Conservation (phyloP, 2,888 invertebrate genomes). For the Ceriagrion tenellum region DNA sequence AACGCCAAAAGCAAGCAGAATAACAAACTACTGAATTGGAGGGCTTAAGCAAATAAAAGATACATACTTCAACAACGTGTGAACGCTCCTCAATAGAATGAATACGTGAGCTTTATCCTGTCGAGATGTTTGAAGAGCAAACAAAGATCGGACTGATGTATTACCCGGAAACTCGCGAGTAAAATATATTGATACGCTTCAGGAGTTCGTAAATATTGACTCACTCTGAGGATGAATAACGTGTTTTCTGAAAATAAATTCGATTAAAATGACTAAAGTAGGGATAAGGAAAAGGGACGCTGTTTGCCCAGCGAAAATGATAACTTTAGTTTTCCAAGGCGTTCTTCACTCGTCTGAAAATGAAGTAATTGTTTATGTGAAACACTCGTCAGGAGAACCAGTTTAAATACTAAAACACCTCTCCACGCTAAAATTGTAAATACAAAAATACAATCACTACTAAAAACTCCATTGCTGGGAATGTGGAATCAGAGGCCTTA, state of each 20-base stretch:
- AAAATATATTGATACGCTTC: background rate
- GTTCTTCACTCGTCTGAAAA: background rate
- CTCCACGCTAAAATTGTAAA: no score
- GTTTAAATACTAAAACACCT: no score
- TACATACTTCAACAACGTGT: background rate
- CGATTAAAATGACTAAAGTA: background rate
- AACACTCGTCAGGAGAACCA: background rate
- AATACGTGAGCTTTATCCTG: background rate
- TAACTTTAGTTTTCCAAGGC: background rate
- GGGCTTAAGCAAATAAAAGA: background rate
- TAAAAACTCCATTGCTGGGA: no score
- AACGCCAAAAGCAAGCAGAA: background rate
- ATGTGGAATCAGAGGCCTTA: no score
- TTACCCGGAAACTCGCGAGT: background rate
- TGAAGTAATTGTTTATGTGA: background rate
- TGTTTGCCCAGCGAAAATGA: background rate
- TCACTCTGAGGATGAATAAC: background rate
- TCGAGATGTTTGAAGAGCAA: background rate
- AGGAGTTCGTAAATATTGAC: conserved; percentile 4
- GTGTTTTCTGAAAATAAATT: background rate
- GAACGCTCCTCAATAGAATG: background rate
- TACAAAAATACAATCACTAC: no score
- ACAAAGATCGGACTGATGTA: background rate
- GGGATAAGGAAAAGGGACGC: background rate
- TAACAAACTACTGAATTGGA: background rate